Conservation (phyloP, 2,797 vertebrate species). For the Esox lucius region DNA sequence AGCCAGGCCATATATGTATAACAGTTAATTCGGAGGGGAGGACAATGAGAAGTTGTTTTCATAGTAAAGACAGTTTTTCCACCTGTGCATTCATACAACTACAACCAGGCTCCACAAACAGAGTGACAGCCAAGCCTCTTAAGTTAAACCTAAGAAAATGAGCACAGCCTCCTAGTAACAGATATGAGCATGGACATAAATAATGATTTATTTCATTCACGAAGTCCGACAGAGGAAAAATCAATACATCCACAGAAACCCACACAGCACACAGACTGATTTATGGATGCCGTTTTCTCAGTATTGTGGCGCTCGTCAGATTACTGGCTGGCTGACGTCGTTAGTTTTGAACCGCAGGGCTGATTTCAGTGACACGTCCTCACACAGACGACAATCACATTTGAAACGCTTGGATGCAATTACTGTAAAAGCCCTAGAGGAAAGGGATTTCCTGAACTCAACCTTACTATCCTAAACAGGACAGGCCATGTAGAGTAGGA, state of each 20-base stretch:
- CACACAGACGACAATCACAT: not conserved
- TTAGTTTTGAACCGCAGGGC: not conserved
- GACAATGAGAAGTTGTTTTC: not conserved
- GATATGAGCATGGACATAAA: not conserved
- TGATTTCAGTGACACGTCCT: not conserved
- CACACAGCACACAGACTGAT: not conserved
- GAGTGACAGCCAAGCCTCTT: not conserved
- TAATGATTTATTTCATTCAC: constrained; percentile 5
- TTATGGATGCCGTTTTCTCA: not conserved
- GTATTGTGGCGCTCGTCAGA: not conserved
- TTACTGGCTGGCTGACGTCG: not conserved
- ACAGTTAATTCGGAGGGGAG: not conserved
- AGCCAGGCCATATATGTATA: not conserved
- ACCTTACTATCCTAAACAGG: constrained; percentile 17
- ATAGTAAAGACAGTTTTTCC: not conserved
- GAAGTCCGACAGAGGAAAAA: not conserved
- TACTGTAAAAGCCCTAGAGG: constrained; percentile 27
- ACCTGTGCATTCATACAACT: not conserved
- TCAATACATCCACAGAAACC: not conserved
- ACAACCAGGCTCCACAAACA: not conserved
- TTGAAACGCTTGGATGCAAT: constrained; percentile 30
- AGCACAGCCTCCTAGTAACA: not conserved
- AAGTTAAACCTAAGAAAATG: not conserved
- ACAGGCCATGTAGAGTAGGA: not conserved
- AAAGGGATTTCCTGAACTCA: constrained; percentile 8